phyloP scores from a whole-genome alignment of 1,140 invertebrate species.

The Drosophila tani region DNA sequence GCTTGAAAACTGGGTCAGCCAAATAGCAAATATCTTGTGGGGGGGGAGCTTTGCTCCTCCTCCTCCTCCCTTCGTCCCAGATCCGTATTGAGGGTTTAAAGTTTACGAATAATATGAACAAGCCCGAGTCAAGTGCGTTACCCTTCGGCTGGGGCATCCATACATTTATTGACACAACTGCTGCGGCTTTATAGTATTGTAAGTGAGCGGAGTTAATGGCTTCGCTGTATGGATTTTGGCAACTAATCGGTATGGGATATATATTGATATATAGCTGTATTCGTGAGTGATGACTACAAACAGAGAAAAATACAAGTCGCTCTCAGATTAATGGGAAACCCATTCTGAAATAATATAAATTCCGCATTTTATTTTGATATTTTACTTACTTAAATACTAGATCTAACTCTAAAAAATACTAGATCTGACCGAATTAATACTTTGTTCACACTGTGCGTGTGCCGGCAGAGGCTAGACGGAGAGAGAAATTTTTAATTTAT shows the following conservation, averaged over 20 bases:
- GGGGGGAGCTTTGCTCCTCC: slow-evolving; percentile 13
- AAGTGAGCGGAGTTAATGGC: slow-evolving; percentile 8
- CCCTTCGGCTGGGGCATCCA: slow-evolving; percentile 55
- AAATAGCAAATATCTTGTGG: slow-evolving; percentile 31
- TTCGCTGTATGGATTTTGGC: slow-evolving; percentile 13
- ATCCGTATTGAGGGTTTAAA: slow-evolving; percentile 21
- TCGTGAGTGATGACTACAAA: neutral
- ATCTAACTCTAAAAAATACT: too few species aligned
- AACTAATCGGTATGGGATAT: slow-evolving; percentile 23
- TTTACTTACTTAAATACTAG: too few species aligned
- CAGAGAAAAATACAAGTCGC: neutral
- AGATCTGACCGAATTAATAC: too few species aligned
- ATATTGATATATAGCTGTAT: neutral
- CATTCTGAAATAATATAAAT: too few species aligned
- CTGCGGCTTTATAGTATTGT: slow-evolving; percentile 30
- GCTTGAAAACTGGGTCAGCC: slow-evolving; percentile 35
- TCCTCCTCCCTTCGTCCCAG: slow-evolving; percentile 28
- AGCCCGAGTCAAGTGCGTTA: slow-evolving; percentile 55
- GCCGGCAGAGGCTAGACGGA: too few species aligned
- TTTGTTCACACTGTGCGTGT: too few species aligned
- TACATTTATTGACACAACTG: slow-evolving; percentile 65
- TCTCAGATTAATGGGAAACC: too few species aligned
- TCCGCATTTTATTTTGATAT: too few species aligned
- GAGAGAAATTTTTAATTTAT: too few species aligned
- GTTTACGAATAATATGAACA: slow-evolving; percentile 12